Evolutionary conservation across 2,797 vertebrate genomes (phyloP).

Genomic region (Enteromius trimaculatus): DNA sequence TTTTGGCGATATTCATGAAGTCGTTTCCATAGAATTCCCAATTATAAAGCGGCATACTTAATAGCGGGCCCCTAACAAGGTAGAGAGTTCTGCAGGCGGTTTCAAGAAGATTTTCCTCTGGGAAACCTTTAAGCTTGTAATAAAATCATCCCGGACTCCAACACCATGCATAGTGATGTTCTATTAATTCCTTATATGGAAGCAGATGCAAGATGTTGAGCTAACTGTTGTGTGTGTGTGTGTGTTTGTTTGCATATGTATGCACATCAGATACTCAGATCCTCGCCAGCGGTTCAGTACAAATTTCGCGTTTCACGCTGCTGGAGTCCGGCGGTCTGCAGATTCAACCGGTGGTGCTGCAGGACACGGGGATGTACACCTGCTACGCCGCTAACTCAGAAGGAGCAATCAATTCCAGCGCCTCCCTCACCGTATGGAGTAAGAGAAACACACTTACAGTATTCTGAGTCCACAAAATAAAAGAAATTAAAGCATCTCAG

Average conservation of each 20-base stretch:
- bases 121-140: slow-evolving; percentile 54
- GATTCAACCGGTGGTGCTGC: slow-evolving; percentile 83
- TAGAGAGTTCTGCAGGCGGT: slow-evolving; percentile 29
- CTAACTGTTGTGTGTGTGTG: slow-evolving; percentile 32
- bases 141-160: slow-evolving; percentile 55
- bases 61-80: slow-evolving; percentile 50
- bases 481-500: neutral
- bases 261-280: slow-evolving; percentile 79
- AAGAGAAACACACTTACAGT: slow-evolving; percentile 63
- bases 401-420: slow-evolving; percentile 81
- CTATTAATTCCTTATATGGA: slow-evolving; percentile 55
- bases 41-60: slow-evolving; percentile 49
- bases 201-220: slow-evolving; percentile 24
- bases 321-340: slow-evolving; percentile 90
- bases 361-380: slow-evolving; percentile 89
- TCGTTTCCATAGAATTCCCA: slow-evolving; percentile 57
- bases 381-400: slow-evolving; percentile 86
- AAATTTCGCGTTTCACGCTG: slow-evolving; percentile 86
- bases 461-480: neutral
- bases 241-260: slow-evolving; percentile 40
- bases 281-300: slow-evolving; percentile 89
- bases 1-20: slow-evolving; percentile 59
- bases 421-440: slow-evolving; percentile 92
- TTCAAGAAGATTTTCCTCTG: slow-evolving; percentile 45
- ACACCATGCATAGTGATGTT: slow-evolving; percentile 47